phyloP scores from a whole-genome alignment of 2,888 invertebrate genomes.

The Aphrophora alni region DNA sequence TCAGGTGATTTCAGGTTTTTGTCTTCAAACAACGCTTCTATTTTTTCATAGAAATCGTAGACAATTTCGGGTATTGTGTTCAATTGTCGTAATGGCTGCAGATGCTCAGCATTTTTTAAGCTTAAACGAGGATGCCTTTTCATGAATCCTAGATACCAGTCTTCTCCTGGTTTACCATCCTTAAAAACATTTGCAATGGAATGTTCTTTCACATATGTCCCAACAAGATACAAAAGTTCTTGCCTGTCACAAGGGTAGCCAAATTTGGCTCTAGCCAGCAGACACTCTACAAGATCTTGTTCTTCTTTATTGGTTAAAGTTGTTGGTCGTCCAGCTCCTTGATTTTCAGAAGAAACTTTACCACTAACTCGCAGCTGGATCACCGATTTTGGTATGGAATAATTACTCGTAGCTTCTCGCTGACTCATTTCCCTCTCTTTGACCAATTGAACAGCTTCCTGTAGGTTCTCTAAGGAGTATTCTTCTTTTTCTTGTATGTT shows the following conservation, averaged over 20 bases:
- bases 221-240: constrained; percentile 6
- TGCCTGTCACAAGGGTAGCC: neutral
- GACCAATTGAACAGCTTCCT: constrained; percentile 5
- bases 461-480: neutral
- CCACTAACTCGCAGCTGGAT: constrained; percentile 9
- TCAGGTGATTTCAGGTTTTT: neutral
- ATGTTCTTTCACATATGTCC: neutral
- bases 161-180: neutral
- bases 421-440: neutral
- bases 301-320: neutral
- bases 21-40: constrained; percentile 26
- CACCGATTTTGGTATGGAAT: neutral
- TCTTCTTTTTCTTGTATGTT: constrained; percentile 7
- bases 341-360: neutral
- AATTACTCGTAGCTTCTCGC: constrained; percentile 2
- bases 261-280: neutral
- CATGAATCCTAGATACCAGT: constrained; percentile 14
- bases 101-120: constrained; percentile 47
- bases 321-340: constrained; percentile 8
- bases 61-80: constrained; percentile 47
- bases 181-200: neutral
- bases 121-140: constrained; percentile 23
- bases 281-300: neutral
- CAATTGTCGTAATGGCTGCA: constrained; percentile 47
- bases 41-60: constrained; percentile 49